Percentiles rank a stretch among this genome's conserved stretches.
phyloP scores from a whole-genome alignment of 2,113 vertebrate genomes.

The Tringa solitaria region DNA sequence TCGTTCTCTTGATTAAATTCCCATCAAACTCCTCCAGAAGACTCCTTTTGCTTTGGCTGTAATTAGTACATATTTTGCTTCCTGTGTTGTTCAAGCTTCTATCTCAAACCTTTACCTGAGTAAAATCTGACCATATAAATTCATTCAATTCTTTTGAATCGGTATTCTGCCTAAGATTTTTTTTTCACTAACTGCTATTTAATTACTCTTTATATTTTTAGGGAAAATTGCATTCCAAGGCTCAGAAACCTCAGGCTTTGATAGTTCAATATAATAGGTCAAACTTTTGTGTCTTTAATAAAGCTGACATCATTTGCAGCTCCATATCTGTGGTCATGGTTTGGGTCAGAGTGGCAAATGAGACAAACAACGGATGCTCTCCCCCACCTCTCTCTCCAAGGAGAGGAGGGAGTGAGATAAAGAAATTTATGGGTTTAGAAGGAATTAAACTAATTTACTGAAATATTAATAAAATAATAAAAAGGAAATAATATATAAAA shows the following conservation, averaged over 20 bases:
- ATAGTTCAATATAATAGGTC: background rate
- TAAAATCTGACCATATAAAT: background rate
- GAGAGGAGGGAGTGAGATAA: no score
- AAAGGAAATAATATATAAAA: no score
- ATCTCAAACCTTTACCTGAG: background rate
- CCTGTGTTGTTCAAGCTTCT: background rate
- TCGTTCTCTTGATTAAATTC: background rate
- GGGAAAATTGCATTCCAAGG: background rate
- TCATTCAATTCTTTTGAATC: background rate
- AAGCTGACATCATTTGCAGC: background rate
- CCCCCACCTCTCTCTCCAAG: no score
- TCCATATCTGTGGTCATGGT: background rate
- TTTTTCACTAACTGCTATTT: background rate
- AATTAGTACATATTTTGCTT: background rate
- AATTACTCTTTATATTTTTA: background rate
- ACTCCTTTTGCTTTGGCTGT: background rate
- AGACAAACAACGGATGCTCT: no score
- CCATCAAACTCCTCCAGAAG: fast-evolving
- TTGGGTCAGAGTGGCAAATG: background rate
- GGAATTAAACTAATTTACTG: no score
- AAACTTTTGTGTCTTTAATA: background rate
- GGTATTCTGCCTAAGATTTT: background rate
- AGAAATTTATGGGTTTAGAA: no score
- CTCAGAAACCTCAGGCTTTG: background rate
- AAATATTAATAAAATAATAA: no score